Percentiles rank a stretch among this genome's conserved stretches.
Conservation (phyloP, 2,888 invertebrate genomes). For the Caenorhabditis macrosperma region DNA sequence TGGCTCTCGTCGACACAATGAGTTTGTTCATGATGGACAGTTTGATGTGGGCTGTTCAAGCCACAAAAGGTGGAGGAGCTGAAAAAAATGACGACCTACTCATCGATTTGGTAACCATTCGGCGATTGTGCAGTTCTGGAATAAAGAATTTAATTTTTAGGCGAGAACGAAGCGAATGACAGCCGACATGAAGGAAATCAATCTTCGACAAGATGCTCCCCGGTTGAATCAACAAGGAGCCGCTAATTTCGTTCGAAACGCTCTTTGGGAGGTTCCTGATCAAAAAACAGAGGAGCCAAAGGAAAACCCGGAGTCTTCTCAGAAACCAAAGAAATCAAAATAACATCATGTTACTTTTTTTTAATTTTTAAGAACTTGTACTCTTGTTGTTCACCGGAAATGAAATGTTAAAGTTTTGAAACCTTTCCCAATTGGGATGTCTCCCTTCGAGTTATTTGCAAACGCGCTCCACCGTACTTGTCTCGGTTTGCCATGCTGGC, state of each 20-base stretch:
- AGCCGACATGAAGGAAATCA: constrained; percentile 53
- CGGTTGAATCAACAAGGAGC: constrained; percentile 48
- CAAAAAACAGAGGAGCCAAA: not conserved
- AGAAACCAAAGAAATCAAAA: not conserved
- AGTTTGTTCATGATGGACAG: constrained; percentile 56
- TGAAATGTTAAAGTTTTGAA: constrained; percentile 14
- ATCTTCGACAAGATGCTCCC: constrained; percentile 50
- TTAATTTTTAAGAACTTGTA: too few species aligned
- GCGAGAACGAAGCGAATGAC: constrained; percentile 45
- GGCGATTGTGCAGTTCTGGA: too few species aligned
- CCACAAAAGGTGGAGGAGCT: constrained; percentile 41
- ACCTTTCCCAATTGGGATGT: not conserved
- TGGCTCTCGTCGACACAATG: constrained; percentile 53
- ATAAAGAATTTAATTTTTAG: constrained; percentile 12
- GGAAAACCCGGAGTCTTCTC: not conserved
- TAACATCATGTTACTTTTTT: constrained; percentile 1
- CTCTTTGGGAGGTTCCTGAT: constrained; percentile 42
- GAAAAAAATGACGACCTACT: constrained; percentile 54
- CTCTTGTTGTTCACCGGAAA: not conserved
- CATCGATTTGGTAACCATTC: constrained; percentile 36
- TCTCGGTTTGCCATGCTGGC: constrained; percentile 42
- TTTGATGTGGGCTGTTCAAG: constrained; percentile 49
- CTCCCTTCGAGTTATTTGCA: constrained; percentile 3
- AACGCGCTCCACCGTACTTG: constrained; percentile 42
- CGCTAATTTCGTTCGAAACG: constrained; percentile 19